phyloP scores from a whole-genome alignment of 2,113 vertebrate genomes.

The Neodontobutis hainanensis region DNA sequence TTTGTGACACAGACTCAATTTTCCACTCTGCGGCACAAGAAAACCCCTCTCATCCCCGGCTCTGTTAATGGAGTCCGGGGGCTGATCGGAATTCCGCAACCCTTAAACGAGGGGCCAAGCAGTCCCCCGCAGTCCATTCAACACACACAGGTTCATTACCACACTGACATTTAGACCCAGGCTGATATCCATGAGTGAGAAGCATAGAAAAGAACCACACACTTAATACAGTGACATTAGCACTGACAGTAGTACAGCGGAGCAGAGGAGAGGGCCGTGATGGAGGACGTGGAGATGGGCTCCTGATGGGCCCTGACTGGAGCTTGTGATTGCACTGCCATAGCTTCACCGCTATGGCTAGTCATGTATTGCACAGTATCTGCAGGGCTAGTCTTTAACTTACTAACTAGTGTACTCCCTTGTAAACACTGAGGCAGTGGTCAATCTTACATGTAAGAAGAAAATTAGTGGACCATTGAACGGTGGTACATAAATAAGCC shows the following conservation, averaged over 20 bases:
- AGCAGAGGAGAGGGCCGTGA: conserved; percentile 36
- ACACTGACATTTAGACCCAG: conserved; percentile 37
- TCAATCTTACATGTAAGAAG: no score
- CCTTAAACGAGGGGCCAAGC: conserved; percentile 63
- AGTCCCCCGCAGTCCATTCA: conserved; percentile 15
- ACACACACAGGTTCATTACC: conserved; percentile 14
- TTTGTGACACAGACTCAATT: conserved; percentile 78
- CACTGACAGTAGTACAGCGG: conserved; percentile 2
- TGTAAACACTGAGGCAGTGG: neutral
- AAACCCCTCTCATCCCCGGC: conserved; percentile 49
- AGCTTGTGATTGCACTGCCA: conserved; percentile 43
- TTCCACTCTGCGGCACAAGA: conserved; percentile 75
- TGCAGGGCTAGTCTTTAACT: conserved; percentile 5
- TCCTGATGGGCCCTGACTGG: conserved; percentile 32
- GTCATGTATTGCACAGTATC: conserved; percentile 46
- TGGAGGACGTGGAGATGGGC: conserved; percentile 53
- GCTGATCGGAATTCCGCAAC: conserved; percentile 63
- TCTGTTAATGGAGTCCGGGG: conserved; percentile 56
- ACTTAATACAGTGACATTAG: conserved; percentile 16
- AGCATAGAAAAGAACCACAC: conserved; percentile 30
- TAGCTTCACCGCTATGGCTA: conserved; percentile 35
- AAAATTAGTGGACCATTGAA: no score
- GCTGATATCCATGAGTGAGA: conserved; percentile 6
- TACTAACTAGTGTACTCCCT: neutral
- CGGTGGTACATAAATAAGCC: no score